Base-by-base conservation (phyloP, 1,140 invertebrate genomes). In the Scaptomyza pallida region DNA sequence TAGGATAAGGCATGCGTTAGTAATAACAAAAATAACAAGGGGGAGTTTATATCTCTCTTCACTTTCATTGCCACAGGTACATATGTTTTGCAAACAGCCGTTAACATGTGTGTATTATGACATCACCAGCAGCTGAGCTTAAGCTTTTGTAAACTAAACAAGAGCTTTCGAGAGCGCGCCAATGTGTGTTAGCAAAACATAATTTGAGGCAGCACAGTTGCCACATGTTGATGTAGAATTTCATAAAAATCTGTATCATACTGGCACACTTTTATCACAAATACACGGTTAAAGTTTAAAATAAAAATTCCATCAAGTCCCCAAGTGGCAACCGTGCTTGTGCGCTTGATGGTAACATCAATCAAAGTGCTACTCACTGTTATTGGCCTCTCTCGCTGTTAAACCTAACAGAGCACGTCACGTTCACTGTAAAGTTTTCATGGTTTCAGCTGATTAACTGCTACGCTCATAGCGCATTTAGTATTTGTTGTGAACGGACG, bases 401-500 rank as follows among this genome's bases (percentile, higher is more conserved):
- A 26, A 41, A 15, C 21, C 21, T 57, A 17, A 12, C 26, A 37
- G 54, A 44, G 35, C 35, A 35, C 4, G 41, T 41, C 17, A 6
- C 30, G 26, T 35, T 41, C 50, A 12, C 8, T 45, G 26, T 44
- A 9, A 16, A 75, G 72, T 56, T 80, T 80, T 63, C 77, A 21
- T 80, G 12, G 40, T 40, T 19, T 23, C 26, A 13, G 12, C 23
- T 60, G 61, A 40, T n/a, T 13, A 12, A 2, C 12, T 13, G 35
- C 30, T 33, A 21, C 16, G 40, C 48, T 78, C 75, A 82, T 44
- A 75, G 50, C 67, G 59, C 59, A 64, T 54, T 75, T n/a, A 82
- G 68, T 72, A 40, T 51, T 83, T 63, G 75, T 48, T 35, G 50
- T 37, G 62, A 57, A 56, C 79, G 75, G 79, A 78, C 79, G 75